A percentile compares a stretch with the other conserved stretches of the same genome.
These are phyloP conservation scores for Emydocephalus ijimae DNA, from an alignment of 2,113 vertebrate genomes.

Conservation along the genomic window DNA sequence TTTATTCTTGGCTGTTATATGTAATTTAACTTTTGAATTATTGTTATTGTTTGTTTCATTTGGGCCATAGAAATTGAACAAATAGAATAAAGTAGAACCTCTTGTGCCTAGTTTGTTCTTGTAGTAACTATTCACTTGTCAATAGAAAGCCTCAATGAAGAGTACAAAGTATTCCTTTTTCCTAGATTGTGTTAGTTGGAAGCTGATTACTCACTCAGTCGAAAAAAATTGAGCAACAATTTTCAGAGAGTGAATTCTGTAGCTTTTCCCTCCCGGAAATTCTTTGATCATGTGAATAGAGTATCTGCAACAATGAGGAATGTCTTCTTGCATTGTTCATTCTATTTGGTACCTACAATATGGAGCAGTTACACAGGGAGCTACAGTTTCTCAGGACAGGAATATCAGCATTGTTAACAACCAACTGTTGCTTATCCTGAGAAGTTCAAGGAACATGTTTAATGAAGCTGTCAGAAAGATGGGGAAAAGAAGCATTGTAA, in stretches of 20 bases:
- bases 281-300: not conserved
- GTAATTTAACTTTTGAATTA: not conserved
- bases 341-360: not conserved
- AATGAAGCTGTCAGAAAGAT: not conserved
- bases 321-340: not conserved
- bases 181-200: not conserved
- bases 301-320: not conserved
- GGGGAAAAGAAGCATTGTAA: not conserved
- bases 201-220: not conserved
- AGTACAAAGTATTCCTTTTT: not conserved
- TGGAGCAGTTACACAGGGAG: not conserved
- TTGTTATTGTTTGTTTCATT: not conserved
- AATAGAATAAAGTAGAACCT: not conserved
- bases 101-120: not conserved
- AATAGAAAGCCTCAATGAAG: not conserved
- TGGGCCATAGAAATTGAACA: not conserved
- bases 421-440: not conserved
- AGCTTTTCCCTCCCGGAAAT: not conserved
- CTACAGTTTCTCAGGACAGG: not conserved
- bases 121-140: not conserved
- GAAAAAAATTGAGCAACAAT: not conserved
- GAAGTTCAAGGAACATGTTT: not conserved
- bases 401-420: not conserved
- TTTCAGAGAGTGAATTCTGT: not conserved
- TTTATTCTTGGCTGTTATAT: not conserved